Base-by-base conservation (phyloP, 2,888 invertebrate species). In the Nephrocerus scutellatus region DNA sequence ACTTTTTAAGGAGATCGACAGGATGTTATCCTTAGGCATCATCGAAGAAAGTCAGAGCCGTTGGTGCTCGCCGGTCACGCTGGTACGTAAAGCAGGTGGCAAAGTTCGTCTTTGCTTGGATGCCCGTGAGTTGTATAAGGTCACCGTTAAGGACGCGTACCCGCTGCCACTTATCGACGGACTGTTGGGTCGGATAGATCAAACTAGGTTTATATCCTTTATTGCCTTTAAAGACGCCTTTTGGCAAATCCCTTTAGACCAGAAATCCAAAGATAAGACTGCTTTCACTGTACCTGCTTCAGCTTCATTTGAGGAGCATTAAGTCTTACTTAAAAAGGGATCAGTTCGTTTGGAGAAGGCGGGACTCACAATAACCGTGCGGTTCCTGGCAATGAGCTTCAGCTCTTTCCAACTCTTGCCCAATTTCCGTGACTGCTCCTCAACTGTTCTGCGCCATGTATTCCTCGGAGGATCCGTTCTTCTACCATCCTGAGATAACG, bases 31-130 rank as follows among this genome's bases (percentile, higher is more conserved):
- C 1, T 34, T 52, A 1, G 55, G 49, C 3, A 48, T 62, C 0
- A 52, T 63, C 6, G 57, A 60, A 29, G 46, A 42, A 4, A 56
- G 54, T 0, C 36, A 29, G 4, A 60, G 61, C 13, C 41, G 52
- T 1, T 60, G 60, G 59, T 50, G 52, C 8, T 56, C 53, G 4
- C 56, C 56, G 2, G 50, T 57, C 5, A 49, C 54, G 0, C 47
- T 59, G 21, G 51, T 57, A 0, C 31, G 38, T 5, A 59, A 57
- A 30, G 42, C 42, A 8, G 53, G 51, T 1, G n/a, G n/a, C n/a
- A 49, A 45, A 6, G 47, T 48, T 7, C 38, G 57, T 1, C 48
- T 59, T 3, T 57, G 57, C 20, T 39, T 60, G 0, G 59, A 59
- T 26, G 54, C 50, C 7, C 25, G 60, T 3, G 50, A 53, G 19